Evolutionary conservation across 2,888 invertebrate genomes (phyloP), one percentile per base, ranked within the genome.

Genomic region (Incurvaria masculella): DNA sequence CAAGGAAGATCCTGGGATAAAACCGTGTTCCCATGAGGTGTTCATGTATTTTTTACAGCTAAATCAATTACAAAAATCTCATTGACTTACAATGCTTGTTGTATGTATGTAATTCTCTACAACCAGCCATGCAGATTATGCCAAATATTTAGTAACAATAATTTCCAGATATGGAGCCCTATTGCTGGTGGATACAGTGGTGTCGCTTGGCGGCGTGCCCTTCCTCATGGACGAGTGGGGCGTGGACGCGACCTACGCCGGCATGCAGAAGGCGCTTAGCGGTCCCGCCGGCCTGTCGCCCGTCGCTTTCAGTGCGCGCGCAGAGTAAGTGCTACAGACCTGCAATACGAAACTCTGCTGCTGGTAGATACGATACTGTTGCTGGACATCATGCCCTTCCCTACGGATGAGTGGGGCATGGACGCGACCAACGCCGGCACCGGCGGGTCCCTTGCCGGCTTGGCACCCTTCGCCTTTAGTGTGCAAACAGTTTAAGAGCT

Each of bases 351-450:
- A 42, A 68, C 81, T 39, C 66, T 87, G 2, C 65, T 88, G 16
- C 60, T 85, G 19, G 86, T 87, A 11, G 88, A 88, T 58, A 81
- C 84, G 1, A 87, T 87, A 18, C 87, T 87, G 2, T 82, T 86
- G 1, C 62, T 86, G 21, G 83, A 78, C 2, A 86, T 72, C 6
- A 80, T 74, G 1, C 85, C 85, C 1, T 79, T 88, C 58, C 72
- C 74, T 48, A 82, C 81, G 74, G 87, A 88, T 60, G 70, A 73
- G 40, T 82, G 84, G 80, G 81, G 73, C 38, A 75, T 88, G 14
- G 88, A 88, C 57, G 84, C 80, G 3, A 76, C 85, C 11, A 87
- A 87, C 64, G 69, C 83, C 1, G 86, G 85, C 2, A 76, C 83
- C 1, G 87, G 88, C 64, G 87, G 88, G 61, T 84, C 80, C 2